Conservation (phyloP, 2,113 vertebrate genomes). For the Psilopsiagon aymara region DNA sequence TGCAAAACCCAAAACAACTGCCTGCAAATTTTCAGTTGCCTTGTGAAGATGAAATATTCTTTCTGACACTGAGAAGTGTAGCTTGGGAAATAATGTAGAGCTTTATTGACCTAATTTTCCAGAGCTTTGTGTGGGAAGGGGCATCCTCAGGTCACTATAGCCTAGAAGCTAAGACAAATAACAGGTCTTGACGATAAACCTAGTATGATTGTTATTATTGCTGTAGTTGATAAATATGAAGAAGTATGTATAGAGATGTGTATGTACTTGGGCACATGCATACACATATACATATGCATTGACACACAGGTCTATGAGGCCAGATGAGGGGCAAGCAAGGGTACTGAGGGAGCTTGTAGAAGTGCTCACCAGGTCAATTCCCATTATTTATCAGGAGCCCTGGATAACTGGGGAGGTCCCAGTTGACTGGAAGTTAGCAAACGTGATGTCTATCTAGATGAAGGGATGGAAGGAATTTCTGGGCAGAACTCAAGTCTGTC, state of each 20-base stretch:
- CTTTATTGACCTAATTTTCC: background rate
- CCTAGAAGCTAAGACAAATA: background rate
- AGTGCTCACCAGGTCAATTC: background rate
- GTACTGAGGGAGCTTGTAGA: background rate
- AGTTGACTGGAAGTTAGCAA: background rate
- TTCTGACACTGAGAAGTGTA: background rate
- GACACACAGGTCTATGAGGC: background rate
- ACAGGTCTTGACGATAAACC: background rate
- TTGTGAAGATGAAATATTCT: background rate
- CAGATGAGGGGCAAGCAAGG: background rate
- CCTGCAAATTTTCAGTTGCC: background rate
- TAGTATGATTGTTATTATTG: background rate
- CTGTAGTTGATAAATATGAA: background rate
- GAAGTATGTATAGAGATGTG: background rate
- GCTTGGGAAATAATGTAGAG: background rate
- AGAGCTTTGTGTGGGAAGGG: background rate
- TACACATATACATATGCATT: background rate
- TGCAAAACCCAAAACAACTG: background rate
- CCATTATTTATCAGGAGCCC: background rate
- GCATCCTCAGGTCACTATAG: background rate
- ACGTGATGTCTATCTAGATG: rapidly evolving
- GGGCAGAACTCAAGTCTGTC: background rate
- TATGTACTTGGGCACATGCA: rapidly evolving
- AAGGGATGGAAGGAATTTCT: background rate
- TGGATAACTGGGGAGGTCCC: background rate